Conservation (phyloP, 1,140 invertebrate genomes). For the Arctopsyche grandis region DNA sequence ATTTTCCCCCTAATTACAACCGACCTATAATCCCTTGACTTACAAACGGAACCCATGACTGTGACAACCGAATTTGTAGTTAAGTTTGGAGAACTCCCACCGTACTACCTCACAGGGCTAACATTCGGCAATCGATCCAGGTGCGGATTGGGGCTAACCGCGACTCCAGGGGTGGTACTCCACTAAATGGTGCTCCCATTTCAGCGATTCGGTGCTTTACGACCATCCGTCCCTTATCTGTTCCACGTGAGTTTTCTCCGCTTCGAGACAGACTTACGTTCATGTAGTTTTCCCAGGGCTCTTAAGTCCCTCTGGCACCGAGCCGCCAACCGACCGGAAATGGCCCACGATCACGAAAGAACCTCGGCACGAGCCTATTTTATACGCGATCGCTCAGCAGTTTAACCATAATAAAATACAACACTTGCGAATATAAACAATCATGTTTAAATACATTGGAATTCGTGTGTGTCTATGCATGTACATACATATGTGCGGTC, state of each 20-base stretch:
- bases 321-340: background rate
- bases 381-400: conserved; percentile 22
- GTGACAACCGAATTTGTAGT: too few relatives aligned
- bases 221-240: conserved; percentile 37
- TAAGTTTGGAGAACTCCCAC: too few relatives aligned
- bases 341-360: conserved; percentile 30
- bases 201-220: conserved; percentile 35
- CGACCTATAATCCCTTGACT: too few relatives aligned
- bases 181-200: conserved; percentile 1
- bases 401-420: conserved; percentile 10
- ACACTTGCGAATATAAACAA: background rate
- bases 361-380: conserved; percentile 14
- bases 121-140: too few relatives aligned
- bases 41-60: too few relatives aligned
- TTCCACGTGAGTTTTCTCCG: background rate
- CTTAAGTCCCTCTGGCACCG: background rate
- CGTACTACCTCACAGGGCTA: too few relatives aligned
- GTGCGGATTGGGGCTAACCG: background rate
- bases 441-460: background rate
- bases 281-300: background rate
- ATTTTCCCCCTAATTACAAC: too few relatives aligned
- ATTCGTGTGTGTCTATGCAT: background rate
- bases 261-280: background rate
- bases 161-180: background rate
- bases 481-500: background rate